These are phyloP conservation scores for Pyralis farinalis DNA, from an alignment of 2,888 invertebrate species.

Conservation along the genomic window DNA sequence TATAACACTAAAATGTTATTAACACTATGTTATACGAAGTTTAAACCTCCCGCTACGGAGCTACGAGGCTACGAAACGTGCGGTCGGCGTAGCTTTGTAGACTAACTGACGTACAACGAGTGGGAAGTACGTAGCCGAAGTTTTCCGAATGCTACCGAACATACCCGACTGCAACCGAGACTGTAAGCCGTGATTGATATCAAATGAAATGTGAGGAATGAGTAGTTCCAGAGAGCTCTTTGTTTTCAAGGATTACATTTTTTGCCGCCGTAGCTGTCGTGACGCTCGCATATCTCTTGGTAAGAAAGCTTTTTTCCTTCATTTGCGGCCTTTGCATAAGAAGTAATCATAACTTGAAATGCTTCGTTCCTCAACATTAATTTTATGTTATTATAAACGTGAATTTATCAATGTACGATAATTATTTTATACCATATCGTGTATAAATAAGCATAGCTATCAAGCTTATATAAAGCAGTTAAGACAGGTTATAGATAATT, in stretches of 20 bases:
- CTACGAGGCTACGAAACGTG: slow-evolving; percentile 45
- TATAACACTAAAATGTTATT: slow-evolving; percentile 34
- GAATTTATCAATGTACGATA: no score
- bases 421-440: no score
- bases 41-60: slow-evolving; percentile 49
- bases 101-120: slow-evolving; percentile 45
- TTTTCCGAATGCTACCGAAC: slow-evolving; percentile 35
- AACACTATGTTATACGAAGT: slow-evolving; percentile 46
- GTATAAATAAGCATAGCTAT: no score
- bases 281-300: slow-evolving; percentile 28
- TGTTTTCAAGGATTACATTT: slow-evolving; percentile 72
- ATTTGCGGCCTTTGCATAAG: slow-evolving; percentile 24
- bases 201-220: slow-evolving; percentile 79
- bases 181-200: slow-evolving; percentile 77
- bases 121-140: slow-evolving; percentile 4
- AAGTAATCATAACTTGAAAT: slow-evolving; percentile 21
- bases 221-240: slow-evolving; percentile 69
- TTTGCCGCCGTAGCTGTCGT: slow-evolving; percentile 34
- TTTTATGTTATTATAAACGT: no score
- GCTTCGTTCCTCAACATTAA: no score
- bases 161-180: slow-evolving; percentile 54
- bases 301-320: slow-evolving; percentile 21
- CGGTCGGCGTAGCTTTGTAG: slow-evolving; percentile 54
- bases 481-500: no score
- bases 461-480: no score